Conservation (phyloP, 2,888 invertebrate genomes). For the Galeopsomyia nigrocyanea region DNA sequence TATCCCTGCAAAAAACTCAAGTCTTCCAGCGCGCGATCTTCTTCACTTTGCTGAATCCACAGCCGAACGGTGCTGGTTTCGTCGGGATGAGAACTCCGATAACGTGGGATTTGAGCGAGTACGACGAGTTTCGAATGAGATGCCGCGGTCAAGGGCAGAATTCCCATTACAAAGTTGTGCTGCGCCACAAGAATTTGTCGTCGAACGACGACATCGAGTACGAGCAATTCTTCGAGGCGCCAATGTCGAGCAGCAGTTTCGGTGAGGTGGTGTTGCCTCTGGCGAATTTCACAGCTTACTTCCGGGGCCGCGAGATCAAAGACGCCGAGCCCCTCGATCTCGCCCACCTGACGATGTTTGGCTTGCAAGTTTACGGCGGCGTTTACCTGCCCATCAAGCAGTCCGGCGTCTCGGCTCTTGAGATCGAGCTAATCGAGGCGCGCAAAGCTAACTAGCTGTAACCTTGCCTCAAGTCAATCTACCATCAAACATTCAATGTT, state of each 20-base stretch:
- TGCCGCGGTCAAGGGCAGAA: constrained; percentile 75
- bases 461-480: too few species aligned
- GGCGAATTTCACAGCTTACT: constrained; percentile 75
- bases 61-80: constrained; percentile 78
- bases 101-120: constrained; percentile 70
- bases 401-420: constrained; percentile 75
- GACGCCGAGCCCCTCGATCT: constrained; percentile 73
- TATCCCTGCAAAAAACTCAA: constrained; percentile 74
- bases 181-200: constrained; percentile 73
- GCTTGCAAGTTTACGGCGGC: constrained; percentile 77
- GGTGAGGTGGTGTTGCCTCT: constrained; percentile 72
- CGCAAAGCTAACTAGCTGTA: not conserved
- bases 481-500: too few species aligned
- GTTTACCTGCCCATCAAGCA: constrained; percentile 77
- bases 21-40: constrained; percentile 75
- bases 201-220: constrained; percentile 74
- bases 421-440: constrained; percentile 75
- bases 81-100: constrained; percentile 74
- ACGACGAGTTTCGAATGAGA: constrained; percentile 70
- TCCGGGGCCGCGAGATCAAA: constrained; percentile 73
- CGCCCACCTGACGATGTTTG: constrained; percentile 74
- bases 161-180: constrained; percentile 74
- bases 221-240: constrained; percentile 74
- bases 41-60: constrained; percentile 77
- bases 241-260: constrained; percentile 70